phyloP scores from a whole-genome alignment of 2,797 vertebrate genomes.

The Galagoides demidoff region DNA sequence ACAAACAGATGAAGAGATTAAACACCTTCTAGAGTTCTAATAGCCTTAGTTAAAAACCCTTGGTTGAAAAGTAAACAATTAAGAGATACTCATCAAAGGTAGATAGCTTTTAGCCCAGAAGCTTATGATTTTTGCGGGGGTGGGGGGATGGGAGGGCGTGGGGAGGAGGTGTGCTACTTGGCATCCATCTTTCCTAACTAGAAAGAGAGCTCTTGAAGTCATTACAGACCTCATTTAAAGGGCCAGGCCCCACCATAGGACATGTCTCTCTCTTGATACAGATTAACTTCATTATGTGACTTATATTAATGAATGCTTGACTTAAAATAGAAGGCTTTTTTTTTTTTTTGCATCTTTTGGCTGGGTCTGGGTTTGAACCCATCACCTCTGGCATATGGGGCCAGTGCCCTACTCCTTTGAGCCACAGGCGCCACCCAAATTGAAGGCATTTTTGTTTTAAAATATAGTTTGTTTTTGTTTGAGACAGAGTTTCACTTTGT shows the following conservation, averaged over 20 bases:
- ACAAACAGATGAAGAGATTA: constrained; percentile 75
- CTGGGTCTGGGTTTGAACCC: too few relatives aligned
- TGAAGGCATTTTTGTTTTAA: constrained; percentile 62
- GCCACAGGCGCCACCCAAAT: background rate
- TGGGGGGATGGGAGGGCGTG: background rate
- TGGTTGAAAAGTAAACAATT: constrained; percentile 74
- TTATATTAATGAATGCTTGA: constrained; percentile 67
- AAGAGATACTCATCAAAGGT: constrained; percentile 77
- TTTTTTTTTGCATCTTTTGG: background rate
- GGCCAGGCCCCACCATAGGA: background rate
- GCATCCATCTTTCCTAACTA: constrained; percentile 61
- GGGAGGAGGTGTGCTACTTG: background rate
- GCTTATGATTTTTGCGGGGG: constrained; percentile 42
- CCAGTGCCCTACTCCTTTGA: too few relatives aligned
- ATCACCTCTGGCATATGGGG: too few relatives aligned
- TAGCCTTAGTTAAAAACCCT: constrained; percentile 73
- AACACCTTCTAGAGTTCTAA: constrained; percentile 72
- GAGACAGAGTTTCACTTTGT: too few relatives aligned
- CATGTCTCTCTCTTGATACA: constrained; percentile 46
- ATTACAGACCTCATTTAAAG: constrained; percentile 46
- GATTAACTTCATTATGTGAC: constrained; percentile 64
- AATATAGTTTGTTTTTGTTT: constrained; percentile 28
- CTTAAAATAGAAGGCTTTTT: constrained; percentile 50
- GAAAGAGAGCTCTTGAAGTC: constrained; percentile 33
- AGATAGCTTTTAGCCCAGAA: constrained; percentile 54